A percentile compares a stretch with the other conserved stretches of the same genome.
phyloP scores from a whole-genome alignment of 1,140 invertebrate species.

The Aphaenogaster ashmeadi region DNA sequence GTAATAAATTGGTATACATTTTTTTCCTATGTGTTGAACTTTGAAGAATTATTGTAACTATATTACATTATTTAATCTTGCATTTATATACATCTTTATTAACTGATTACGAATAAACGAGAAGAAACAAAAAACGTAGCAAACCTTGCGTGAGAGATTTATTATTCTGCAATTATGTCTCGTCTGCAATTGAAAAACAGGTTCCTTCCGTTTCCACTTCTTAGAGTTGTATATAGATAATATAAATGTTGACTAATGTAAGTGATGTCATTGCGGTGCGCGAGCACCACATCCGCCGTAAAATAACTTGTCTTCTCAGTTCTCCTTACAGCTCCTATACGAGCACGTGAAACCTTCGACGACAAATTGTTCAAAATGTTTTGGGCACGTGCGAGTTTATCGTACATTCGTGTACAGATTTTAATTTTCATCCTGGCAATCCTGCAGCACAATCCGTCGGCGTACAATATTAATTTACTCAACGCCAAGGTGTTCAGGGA shows the following conservation, averaged over 20 bases:
- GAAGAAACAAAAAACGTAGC: constrained; percentile 54
- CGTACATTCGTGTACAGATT: background rate
- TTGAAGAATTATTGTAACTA: constrained; percentile 68
- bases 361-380: constrained; percentile 23
- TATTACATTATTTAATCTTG: constrained; percentile 79
- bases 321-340: background rate
- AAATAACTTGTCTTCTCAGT: background rate
- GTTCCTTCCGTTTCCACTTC: constrained; percentile 3
- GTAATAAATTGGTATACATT: constrained; percentile 75
- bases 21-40: constrained; percentile 73
- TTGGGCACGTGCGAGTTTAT: background rate
- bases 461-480: constrained; percentile 76
- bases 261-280: constrained; percentile 68
- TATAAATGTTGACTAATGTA: constrained; percentile 20
- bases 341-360: background rate
- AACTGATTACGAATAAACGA: constrained; percentile 77
- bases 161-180: constrained; percentile 53
- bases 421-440: constrained; percentile 7
- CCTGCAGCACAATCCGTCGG: background rate
- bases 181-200: constrained; percentile 27
- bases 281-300: constrained; percentile 62
- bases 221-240: background rate
- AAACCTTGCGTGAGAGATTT: constrained; percentile 41
- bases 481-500: constrained; percentile 67
- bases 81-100: constrained; percentile 81